Conservation (phyloP, 2,113 vertebrate species). For the Potamarius usumacintae region DNA sequence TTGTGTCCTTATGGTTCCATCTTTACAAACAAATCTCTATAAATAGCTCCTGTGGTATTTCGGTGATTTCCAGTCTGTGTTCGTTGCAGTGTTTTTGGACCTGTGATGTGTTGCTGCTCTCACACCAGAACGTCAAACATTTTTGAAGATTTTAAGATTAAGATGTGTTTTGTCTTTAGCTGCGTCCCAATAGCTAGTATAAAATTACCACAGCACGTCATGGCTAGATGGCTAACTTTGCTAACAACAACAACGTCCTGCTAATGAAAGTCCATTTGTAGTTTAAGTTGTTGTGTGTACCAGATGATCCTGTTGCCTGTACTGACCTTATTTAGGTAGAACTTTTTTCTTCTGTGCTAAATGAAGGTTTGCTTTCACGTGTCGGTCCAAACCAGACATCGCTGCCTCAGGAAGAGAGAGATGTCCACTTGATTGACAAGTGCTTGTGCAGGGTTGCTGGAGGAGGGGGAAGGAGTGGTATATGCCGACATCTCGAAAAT, state of each 20-base stretch:
- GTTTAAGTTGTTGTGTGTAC: background rate
- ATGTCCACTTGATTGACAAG: constrained; percentile 60
- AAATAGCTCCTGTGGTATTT: background rate
- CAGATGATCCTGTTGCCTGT: background rate
- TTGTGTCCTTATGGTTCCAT: too few relatives aligned
- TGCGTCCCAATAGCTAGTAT: background rate
- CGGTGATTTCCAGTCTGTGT: background rate
- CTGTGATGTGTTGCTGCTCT: background rate
- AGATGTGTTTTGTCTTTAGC: background rate
- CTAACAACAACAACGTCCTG: too few relatives aligned
- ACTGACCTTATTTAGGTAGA: background rate
- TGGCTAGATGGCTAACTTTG: background rate
- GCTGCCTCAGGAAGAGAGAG: constrained; percentile 51
- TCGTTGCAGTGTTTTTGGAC: background rate
- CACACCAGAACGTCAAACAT: background rate
- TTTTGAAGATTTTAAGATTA: background rate
- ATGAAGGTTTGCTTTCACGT: background rate
- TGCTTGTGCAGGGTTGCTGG: constrained; percentile 43
- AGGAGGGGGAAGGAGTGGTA: too few relatives aligned
- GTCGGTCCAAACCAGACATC: constrained; percentile 57
- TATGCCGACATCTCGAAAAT: too few relatives aligned
- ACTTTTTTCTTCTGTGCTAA: background rate
- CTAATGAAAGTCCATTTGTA: too few relatives aligned
- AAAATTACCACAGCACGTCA: background rate
- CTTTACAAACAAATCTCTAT: too few relatives aligned